Evolutionary conservation across 2,888 invertebrate species (phyloP).

Genomic region (Microplitis manilae): DNA sequence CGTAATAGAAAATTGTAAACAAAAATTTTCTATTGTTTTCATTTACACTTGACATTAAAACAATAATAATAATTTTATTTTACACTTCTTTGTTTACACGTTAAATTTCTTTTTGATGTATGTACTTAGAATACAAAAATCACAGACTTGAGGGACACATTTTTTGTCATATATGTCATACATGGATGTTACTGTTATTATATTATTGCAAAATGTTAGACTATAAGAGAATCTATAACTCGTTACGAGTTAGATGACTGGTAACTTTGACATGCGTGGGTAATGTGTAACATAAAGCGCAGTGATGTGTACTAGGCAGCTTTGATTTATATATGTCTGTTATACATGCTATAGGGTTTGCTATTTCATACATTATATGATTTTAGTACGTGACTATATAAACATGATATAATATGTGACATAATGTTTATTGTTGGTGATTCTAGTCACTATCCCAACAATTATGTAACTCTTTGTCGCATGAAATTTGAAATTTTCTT

Average conservation of each 20-base stretch:
- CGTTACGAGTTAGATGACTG: not conserved
- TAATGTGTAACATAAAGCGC: conserved; percentile 1
- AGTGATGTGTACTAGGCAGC: not conserved
- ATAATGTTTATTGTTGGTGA: not conserved
- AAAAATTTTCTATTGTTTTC: not conserved
- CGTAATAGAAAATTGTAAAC: not conserved
- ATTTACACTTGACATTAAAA: not conserved
- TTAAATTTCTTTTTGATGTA: not conserved
- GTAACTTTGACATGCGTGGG: not conserved
- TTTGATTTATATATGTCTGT: conserved; percentile 1
- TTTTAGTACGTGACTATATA: not conserved
- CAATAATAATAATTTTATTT: not conserved
- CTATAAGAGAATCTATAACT: not conserved
- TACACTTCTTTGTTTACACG: not conserved
- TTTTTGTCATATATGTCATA: too few species aligned
- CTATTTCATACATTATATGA: not conserved
- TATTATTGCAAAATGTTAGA: not conserved
- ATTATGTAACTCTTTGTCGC: not conserved
- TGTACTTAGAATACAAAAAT: too few species aligned
- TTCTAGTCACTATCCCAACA: not conserved
- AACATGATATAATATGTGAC: not conserved
- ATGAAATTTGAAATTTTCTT: too few species aligned
- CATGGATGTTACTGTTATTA: too few species aligned
- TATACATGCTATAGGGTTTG: not conserved
- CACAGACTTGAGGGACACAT: too few species aligned